Evolutionary conservation across 1,140 invertebrate genomes (phyloP).

Genomic region (Drosophila sp.): DNA sequence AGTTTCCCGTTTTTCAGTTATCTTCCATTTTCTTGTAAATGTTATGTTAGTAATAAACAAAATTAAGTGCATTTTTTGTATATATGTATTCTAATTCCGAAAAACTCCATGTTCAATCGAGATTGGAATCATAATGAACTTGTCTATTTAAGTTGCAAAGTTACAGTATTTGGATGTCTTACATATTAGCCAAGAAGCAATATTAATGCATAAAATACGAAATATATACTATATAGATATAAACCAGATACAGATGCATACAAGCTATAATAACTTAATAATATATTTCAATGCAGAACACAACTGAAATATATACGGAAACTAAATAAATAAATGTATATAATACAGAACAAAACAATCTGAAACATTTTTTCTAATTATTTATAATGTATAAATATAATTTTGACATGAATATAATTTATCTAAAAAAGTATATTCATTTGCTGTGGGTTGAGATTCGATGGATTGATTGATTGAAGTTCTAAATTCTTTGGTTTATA

Average conservation of each 20-base stretch:
- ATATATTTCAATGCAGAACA: constrained; percentile 12
- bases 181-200: constrained; percentile 62
- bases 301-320: constrained; percentile 52
- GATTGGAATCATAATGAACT: constrained; percentile 8
- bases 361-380: neutral
- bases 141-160: constrained; percentile 48
- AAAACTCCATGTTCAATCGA: constrained; percentile 26
- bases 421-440: no score
- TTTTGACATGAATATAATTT: no score
- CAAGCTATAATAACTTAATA: constrained; percentile 5
- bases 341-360: constrained; percentile 50
- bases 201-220: constrained; percentile 50
- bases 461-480: no score
- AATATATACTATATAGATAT: constrained; percentile 30
- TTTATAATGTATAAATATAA: no score
- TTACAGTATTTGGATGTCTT: constrained; percentile 57
- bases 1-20: constrained; percentile 33
- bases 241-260: neutral
- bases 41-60: constrained; percentile 31
- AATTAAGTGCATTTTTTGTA: constrained; percentile 51
- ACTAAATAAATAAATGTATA: constrained; percentile 67
- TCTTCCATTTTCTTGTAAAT: constrained; percentile 17
- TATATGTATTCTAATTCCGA: constrained; percentile 45
- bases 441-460: no score
- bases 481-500: no score